These are phyloP conservation scores for Chironomus tentans DNA, from an alignment of 2,888 invertebrate genomes.

Conservation along the genomic window DNA sequence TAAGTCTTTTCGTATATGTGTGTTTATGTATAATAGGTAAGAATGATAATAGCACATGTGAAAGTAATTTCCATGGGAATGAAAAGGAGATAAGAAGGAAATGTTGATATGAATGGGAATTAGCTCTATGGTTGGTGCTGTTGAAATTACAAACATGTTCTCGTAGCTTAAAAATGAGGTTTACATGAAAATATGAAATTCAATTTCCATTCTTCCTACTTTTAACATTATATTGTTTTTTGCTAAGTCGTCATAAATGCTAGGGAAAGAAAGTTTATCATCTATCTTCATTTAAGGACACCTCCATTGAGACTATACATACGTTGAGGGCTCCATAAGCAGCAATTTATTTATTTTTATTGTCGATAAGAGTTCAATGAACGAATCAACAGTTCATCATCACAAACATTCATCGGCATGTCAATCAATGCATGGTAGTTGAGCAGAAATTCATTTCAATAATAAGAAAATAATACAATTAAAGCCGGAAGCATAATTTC, in stretches of 20 bases:
- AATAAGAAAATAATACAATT: slow-evolving; percentile 4
- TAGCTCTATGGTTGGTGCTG: neutral
- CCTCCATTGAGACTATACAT: no score
- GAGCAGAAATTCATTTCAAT: neutral
- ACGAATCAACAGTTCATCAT: slow-evolving; percentile 12
- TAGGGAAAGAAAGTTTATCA: no score
- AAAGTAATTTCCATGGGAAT: no score
- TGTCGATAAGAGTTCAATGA: neutral
- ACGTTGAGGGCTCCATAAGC: neutral
- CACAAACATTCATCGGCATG: neutral
- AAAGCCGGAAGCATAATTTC: slow-evolving; percentile 6
- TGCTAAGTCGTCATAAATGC: no score
- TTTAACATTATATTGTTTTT: no score
- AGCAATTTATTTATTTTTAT: neutral
- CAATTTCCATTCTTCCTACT: no score
- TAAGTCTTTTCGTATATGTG: neutral
- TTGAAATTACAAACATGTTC: neutral
- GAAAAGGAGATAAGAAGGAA: no score
- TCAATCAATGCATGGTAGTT: neutral
- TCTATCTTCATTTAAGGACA: no score
- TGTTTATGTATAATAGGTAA: neutral
- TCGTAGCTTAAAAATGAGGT: neutral
- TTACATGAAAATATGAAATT: no score
- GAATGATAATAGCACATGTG: no score
- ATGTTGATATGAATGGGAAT: neutral